Evolutionary conservation across 2,797 vertebrate genomes (phyloP).

Genomic region (Eospalax fontanierii): DNA sequence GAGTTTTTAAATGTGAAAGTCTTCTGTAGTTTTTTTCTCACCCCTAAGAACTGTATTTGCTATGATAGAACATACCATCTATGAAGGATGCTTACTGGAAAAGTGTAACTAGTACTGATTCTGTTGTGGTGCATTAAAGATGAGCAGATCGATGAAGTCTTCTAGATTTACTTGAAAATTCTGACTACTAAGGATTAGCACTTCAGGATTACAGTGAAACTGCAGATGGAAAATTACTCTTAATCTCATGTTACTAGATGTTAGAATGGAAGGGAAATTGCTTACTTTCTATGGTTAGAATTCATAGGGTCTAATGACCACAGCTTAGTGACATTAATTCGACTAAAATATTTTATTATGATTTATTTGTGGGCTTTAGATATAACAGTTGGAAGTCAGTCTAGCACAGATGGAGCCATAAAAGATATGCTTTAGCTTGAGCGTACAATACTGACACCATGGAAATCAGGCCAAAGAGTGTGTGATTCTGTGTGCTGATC

Average conservation of each 20-base stretch:
- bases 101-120: not conserved
- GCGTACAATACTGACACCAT: not conserved
- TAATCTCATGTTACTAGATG: not conserved
- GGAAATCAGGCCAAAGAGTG: conserved; percentile 53
- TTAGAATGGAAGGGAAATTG: not conserved
- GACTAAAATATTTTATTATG: conserved; percentile 54
- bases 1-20: conserved; percentile 13
- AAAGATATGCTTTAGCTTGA: conserved; percentile 49
- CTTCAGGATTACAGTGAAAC: not conserved
- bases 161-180: conserved; percentile 59
- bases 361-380: conserved; percentile 54
- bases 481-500: conserved; percentile 68
- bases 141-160: not conserved
- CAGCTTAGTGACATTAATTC: conserved; percentile 38
- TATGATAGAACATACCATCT: conserved; percentile 6
- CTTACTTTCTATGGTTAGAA: conserved; percentile 13
- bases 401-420: conserved; percentile 58
- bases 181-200: conserved; percentile 28
- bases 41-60: conserved; percentile 43
- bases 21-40: conserved; percentile 28
- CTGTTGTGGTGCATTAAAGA: not conserved
- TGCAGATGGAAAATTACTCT: conserved; percentile 33
- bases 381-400: conserved; percentile 47
- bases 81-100: conserved; percentile 22
- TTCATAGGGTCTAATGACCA: not conserved